Conservation (phyloP, 2,797 vertebrate species). For the Neostethus bicornis region DNA sequence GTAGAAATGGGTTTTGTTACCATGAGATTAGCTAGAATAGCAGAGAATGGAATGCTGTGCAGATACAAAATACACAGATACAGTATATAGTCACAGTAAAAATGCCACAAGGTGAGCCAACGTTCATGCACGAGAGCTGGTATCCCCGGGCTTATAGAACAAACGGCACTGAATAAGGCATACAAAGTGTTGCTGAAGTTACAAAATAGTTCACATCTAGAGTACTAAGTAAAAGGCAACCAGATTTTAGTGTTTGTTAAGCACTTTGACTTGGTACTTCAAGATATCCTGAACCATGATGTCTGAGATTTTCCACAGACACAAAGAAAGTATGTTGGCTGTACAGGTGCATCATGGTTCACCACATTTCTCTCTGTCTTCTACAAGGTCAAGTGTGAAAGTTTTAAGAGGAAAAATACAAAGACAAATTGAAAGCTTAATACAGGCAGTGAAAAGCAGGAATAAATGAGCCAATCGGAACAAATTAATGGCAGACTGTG, state of each 20-base stretch:
- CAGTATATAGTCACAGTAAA: conserved; percentile 63
- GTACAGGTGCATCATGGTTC: conserved; percentile 59
- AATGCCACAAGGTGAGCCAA: conserved; percentile 69
- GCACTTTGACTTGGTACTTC: conserved; percentile 40
- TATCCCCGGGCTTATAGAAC: conserved; percentile 78
- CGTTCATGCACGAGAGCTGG: conserved; percentile 88
- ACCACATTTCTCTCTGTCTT: conserved; percentile 42
- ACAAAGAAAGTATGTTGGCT: conserved; percentile 44
- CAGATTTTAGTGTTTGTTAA: conserved; percentile 18
- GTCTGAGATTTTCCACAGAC: conserved; percentile 40
- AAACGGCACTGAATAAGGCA: conserved; percentile 82
- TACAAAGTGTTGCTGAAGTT: conserved; percentile 75
- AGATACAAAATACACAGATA: conserved; percentile 68
- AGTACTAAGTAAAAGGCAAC: conserved; percentile 52
- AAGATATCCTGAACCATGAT: conserved; percentile 39
- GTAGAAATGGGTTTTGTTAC: conserved; percentile 48
- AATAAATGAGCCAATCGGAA: conserved; percentile 50
- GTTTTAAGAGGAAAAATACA: conserved; percentile 39
- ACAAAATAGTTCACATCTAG: conserved; percentile 65
- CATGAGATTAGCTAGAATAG: conserved; percentile 32
- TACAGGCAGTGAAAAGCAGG: conserved; percentile 50
- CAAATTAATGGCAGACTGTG: conserved; percentile 57
- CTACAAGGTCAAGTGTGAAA: conserved; percentile 59
- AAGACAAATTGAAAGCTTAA: conserved; percentile 44
- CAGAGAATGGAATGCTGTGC: conserved; percentile 50